A percentile compares a stretch with the other conserved stretches of the same genome.
phyloP scores from a whole-genome alignment of 2,113 vertebrate genomes.

The Sakesphorus luctuosus region DNA sequence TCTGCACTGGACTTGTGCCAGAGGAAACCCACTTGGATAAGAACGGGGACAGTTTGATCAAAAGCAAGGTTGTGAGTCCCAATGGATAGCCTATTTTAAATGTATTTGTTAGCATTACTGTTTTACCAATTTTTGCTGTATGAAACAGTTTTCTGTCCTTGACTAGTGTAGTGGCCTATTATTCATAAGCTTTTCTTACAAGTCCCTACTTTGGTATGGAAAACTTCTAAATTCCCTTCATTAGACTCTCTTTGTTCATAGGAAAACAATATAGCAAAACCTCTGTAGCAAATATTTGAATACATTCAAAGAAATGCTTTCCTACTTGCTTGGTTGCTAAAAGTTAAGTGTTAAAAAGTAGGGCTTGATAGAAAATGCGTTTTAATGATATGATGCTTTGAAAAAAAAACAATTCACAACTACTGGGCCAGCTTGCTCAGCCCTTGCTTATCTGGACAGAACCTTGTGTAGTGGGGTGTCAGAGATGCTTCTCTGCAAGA shows the following conservation, averaged over 20 bases:
- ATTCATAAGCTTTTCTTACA: background rate
- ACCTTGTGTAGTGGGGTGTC: background rate
- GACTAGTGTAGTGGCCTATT: background rate
- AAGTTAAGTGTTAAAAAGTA: background rate
- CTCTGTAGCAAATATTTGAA: background rate
- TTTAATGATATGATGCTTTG: background rate
- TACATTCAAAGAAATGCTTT: background rate
- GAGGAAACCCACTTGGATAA: background rate
- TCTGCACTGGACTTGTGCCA: background rate
- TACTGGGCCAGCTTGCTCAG: background rate
- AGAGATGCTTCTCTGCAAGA: background rate
- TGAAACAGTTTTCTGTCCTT: background rate
- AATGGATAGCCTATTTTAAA: background rate
- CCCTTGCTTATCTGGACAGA: background rate
- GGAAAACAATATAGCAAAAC: background rate
- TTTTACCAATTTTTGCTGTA: background rate
- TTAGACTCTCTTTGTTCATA: background rate
- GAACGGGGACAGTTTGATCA: background rate
- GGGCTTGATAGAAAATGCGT: background rate
- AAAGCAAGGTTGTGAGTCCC: constrained; percentile 7
- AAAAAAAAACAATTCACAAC: background rate
- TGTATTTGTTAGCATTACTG: background rate
- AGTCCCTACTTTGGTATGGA: background rate
- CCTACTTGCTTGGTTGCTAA: background rate
- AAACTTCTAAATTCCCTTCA: background rate